Evolutionary conservation across 2,797 vertebrate genomes (phyloP).

Genomic region (Poeciliopsis paucimaculata): DNA sequence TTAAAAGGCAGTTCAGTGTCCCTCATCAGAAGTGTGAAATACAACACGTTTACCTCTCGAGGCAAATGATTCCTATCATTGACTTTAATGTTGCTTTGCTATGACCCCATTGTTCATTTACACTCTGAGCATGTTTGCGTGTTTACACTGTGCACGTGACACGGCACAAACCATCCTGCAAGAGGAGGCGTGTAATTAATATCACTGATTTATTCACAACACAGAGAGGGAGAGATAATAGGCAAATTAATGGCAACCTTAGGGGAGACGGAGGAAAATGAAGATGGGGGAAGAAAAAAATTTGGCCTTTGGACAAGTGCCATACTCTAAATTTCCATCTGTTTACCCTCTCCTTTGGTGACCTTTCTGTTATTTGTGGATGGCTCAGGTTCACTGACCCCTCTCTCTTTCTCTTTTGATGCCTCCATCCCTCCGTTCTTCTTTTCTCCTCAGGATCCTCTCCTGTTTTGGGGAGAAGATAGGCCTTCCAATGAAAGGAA

Average conservation of each 20-base stretch:
- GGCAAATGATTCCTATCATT: constrained; percentile 6
- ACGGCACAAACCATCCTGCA: constrained; percentile 32
- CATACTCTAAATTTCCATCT: constrained; percentile 81
- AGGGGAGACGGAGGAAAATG: constrained; percentile 44
- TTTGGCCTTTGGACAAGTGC: constrained; percentile 72
- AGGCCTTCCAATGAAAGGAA: constrained; percentile 61
- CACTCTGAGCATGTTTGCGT: constrained; percentile 34
- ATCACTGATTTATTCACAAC: constrained; percentile 45
- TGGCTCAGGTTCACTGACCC: constrained; percentile 24
- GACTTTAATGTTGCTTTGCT: constrained; percentile 30
- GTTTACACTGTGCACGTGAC: constrained; percentile 48
- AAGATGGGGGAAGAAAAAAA: constrained; percentile 22
- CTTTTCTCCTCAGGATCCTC: constrained; percentile 56
- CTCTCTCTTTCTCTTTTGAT: constrained; percentile 13
- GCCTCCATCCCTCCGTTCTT: constrained; percentile 3
- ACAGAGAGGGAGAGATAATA: constrained; percentile 45
- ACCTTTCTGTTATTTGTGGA: constrained; percentile 41
- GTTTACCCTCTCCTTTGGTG: constrained; percentile 72
- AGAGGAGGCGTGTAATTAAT: constrained; percentile 57
- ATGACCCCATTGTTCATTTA: constrained; percentile 37
- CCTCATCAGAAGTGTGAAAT: neutral
- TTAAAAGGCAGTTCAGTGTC: neutral
- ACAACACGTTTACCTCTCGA: constrained; percentile 10
- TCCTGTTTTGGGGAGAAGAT: constrained; percentile 47
- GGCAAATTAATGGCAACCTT: constrained; percentile 75